Conservation (phyloP, 2,888 invertebrate genomes). For the Eupithecia subfuscata region DNA sequence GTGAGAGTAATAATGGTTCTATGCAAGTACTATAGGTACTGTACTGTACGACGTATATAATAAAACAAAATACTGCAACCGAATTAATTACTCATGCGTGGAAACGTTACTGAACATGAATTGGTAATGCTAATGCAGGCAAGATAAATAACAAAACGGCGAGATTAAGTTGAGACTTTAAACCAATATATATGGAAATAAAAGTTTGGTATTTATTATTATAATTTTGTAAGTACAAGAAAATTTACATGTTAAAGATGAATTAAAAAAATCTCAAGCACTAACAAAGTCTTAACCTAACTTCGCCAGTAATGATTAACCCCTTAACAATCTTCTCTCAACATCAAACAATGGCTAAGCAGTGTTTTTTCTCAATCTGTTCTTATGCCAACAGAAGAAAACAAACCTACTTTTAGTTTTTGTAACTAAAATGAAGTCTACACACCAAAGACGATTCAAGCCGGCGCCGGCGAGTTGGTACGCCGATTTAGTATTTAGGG, state of each 20-base stretch:
- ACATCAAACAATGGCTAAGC: not conserved
- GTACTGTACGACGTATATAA: not conserved
- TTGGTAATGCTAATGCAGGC: constrained; percentile 2
- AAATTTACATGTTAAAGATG: not conserved
- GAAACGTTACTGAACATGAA: not conserved
- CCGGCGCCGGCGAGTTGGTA: too few species aligned
- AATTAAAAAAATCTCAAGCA: not conserved
- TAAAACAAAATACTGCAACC: not conserved
- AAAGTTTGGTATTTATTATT: not conserved
- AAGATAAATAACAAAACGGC: constrained; percentile 15
- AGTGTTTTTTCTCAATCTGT: not conserved
- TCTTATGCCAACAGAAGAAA: not conserved
- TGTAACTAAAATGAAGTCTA: not conserved
- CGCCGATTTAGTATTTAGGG: too few species aligned
- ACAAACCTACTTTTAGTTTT: not conserved
- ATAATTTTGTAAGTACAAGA: not conserved
- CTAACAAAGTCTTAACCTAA: not conserved
- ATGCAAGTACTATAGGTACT: not conserved
- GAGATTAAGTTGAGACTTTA: constrained; percentile 20
- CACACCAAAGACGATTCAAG: not conserved
- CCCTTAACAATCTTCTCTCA: not conserved
- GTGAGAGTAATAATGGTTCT: not conserved
- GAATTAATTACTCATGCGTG: not conserved
- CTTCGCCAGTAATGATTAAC: not conserved
- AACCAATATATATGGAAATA: not conserved